Conservation (phyloP, 1,140 invertebrate genomes). For the Steinernema feltiae region DNA sequence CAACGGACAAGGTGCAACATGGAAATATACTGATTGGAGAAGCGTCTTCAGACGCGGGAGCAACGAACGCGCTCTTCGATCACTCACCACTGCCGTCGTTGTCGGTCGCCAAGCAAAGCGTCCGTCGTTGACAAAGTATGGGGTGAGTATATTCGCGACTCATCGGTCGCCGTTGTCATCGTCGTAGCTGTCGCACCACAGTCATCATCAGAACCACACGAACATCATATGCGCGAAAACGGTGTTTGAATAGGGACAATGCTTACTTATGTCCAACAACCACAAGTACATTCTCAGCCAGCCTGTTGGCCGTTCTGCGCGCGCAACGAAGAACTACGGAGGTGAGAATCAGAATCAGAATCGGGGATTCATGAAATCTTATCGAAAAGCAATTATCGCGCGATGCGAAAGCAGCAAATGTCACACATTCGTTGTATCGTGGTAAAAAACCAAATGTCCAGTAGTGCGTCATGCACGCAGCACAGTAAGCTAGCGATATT, state of each 20-base stretch:
- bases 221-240: neutral
- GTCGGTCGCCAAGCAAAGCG: neutral
- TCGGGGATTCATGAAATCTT: neutral
- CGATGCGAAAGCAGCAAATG: neutral
- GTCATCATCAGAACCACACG: no score
- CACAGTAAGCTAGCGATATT: neutral
- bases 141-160: neutral
- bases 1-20: neutral
- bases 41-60: neutral
- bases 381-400: neutral
- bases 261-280: no score
- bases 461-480: no score
- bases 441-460: neutral
- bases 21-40: slow-evolving; percentile 6
- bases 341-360: neutral
- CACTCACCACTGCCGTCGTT: neutral
- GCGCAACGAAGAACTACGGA: neutral
- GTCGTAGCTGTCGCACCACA: neutral
- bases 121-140: neutral
- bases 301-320: no score
- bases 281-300: no score
- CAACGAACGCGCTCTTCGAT: neutral
- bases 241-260: no score
- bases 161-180: neutral
- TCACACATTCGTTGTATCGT: neutral